These are phyloP conservation scores for Amblyornis subalaris DNA, from an alignment of 2,113 vertebrate genomes.

Conservation along the genomic window DNA sequence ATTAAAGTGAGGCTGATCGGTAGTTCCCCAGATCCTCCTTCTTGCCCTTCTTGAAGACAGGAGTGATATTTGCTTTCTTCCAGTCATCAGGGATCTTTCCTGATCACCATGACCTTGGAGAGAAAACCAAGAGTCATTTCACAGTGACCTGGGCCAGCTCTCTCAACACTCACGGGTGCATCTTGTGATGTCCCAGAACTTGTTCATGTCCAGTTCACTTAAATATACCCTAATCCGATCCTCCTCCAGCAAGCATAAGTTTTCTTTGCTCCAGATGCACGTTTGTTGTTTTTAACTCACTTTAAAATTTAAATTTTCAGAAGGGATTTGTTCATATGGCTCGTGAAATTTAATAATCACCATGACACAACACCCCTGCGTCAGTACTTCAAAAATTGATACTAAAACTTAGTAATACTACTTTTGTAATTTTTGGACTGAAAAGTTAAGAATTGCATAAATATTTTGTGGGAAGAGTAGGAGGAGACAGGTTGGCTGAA, in stretches of 20 bases:
- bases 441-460: not conserved
- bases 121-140: not conserved
- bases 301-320: not conserved
- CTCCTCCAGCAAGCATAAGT: fast-evolving
- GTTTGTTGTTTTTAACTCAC: not conserved
- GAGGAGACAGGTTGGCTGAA: not conserved
- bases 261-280: not conserved
- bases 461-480: not conserved
- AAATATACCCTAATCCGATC: fast-evolving
- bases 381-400: not conserved
- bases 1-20: not conserved
- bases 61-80: not conserved
- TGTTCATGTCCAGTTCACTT: not conserved
- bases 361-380: not conserved
- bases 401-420: not conserved
- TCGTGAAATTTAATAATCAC: not conserved
- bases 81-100: not conserved
- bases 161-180: not conserved
- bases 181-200: not conserved
- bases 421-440: not conserved
- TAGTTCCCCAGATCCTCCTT: not conserved
- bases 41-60: not conserved
- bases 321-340: not conserved
- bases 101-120: fast-evolving
- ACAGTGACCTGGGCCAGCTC: not conserved